phyloP scores from a whole-genome alignment of 35 echinoderm and acorn worm species.

The Apostichopus californicus region DNA sequence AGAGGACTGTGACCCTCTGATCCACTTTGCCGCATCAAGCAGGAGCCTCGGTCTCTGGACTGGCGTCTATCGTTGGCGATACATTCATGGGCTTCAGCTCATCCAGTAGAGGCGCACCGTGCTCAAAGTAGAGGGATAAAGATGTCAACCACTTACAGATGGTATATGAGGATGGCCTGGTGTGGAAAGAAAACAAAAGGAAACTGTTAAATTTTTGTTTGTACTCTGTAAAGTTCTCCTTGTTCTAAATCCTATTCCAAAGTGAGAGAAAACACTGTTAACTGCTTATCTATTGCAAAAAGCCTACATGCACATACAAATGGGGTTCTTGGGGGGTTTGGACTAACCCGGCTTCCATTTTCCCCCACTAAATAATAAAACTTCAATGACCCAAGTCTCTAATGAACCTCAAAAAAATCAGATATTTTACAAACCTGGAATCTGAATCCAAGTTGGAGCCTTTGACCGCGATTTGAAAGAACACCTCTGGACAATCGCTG shows the following conservation, averaged over 20 bases:
- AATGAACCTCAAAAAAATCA: neutral
- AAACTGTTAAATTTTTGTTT: too few species aligned
- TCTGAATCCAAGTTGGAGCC: conserved; percentile 85
- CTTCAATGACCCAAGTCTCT: neutral
- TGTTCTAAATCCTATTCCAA: too few species aligned
- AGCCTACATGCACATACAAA: too few species aligned
- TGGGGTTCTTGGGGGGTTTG: too few species aligned
- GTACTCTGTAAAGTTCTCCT: too few species aligned
- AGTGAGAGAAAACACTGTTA: too few species aligned
- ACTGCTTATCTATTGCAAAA: too few species aligned
- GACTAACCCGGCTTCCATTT: too few species aligned
- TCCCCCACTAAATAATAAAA: too few species aligned
- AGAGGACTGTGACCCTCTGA: neutral
- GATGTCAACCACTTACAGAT: conserved; percentile 62
- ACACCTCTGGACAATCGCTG: conserved; percentile 69
- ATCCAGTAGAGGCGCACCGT: conserved; percentile 36
- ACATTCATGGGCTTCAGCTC: conserved; percentile 59
- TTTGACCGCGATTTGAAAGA: conserved; percentile 76
- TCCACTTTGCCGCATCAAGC: neutral
- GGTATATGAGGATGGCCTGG: conserved; percentile 68
- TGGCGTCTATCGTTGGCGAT: conserved; percentile 26
- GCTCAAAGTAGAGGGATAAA: conserved; percentile 61
- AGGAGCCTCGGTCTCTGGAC: conserved; percentile 28
- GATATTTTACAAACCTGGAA: conserved; percentile 54
- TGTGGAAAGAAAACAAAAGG: too few species aligned